These are phyloP conservation scores for Lamellibrachia luymesi DNA, from an alignment of 1,140 invertebrate genomes.

Conservation along the genomic window DNA sequence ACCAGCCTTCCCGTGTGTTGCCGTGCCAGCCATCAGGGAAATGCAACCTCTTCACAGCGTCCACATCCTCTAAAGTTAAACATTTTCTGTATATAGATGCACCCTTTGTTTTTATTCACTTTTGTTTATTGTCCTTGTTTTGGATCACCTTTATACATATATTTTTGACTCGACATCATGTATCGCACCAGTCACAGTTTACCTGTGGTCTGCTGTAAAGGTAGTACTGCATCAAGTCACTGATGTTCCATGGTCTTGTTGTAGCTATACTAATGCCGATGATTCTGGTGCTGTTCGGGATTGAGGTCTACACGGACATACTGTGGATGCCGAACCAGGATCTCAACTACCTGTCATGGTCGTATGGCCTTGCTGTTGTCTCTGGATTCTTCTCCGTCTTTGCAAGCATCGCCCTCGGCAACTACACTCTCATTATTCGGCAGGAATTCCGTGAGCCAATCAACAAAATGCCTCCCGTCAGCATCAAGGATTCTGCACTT, in stretches of 20 bases:
- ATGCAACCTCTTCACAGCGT: no score
- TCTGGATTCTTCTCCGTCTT: conserved; percentile 25
- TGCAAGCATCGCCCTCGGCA: conserved; percentile 15
- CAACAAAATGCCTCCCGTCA: not conserved
- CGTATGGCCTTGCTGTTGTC: conserved; percentile 24
- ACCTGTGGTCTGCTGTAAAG: not conserved
- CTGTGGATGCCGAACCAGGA: conserved; percentile 16
- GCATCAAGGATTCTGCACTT: not conserved
- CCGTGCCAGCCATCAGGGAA: no score
- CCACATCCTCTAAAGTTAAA: no score
- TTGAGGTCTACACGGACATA: conserved; percentile 14
- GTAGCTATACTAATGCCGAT: conserved; percentile 3
- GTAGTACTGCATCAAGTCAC: not conserved
- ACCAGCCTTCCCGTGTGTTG: no score
- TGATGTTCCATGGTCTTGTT: not conserved
- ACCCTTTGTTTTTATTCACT: no score
- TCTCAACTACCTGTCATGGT: conserved; percentile 30
- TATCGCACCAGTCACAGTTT: no score
- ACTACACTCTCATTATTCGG: not conserved
- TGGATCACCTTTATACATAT: no score
- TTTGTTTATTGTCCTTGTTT: no score
- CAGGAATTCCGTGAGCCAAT: conserved; percentile 18
- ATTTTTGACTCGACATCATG: no score
- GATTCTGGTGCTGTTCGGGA: conserved; percentile 16
- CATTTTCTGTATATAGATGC: no score